Evolutionary conservation across 2,113 vertebrate genomes (phyloP), one percentile per base, ranked within the genome.

Genomic region (Lagopus leucura): DNA sequence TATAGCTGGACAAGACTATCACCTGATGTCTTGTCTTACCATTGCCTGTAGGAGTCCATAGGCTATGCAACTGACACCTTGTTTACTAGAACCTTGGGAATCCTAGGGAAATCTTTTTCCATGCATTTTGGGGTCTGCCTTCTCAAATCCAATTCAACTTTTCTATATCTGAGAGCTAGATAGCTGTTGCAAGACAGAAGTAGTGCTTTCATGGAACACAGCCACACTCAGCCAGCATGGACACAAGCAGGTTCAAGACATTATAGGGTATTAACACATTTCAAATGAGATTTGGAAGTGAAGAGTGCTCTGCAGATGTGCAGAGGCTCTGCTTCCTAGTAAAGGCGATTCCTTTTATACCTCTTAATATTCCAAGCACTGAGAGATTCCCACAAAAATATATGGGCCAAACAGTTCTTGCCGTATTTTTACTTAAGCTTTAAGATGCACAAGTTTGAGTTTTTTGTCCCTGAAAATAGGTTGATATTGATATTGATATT

Each of bases 81-180:
- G 3, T 13, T 9, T 75, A 74, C 38, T 72, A 34, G 5, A 0
- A 21, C n/a, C 50, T 65, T 25, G 5, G 21, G 21, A 64, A 55
- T 4, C 48, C 20, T 45, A 21, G 32, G 66, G 27, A 55, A 74
- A 34, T 47, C 58, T 4, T 71, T 87, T 21, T 74, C 5, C 38
- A 17, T 5, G 10, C 2, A 2, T 60, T 5, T 42, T 67, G 5
- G 17, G 17, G 4, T 8, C 9, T 64, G 6, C 3, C 17, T 60
- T 74, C 25, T 47, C 30, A 82, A 82, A 47, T 38, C 12, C 25
- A 52, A 34, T 83, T 75, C 7, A 24, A 15, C 20, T 11, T 76
- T 63, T 67, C 52, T 54, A 13, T 47, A 6, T 47, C 13, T 18
- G 27, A 7, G 60, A 32, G 60, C 3, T 32, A 36, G 52, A 11